phyloP scores from a whole-genome alignment of 2,797 vertebrate species.

The Urophycis tenuis region DNA sequence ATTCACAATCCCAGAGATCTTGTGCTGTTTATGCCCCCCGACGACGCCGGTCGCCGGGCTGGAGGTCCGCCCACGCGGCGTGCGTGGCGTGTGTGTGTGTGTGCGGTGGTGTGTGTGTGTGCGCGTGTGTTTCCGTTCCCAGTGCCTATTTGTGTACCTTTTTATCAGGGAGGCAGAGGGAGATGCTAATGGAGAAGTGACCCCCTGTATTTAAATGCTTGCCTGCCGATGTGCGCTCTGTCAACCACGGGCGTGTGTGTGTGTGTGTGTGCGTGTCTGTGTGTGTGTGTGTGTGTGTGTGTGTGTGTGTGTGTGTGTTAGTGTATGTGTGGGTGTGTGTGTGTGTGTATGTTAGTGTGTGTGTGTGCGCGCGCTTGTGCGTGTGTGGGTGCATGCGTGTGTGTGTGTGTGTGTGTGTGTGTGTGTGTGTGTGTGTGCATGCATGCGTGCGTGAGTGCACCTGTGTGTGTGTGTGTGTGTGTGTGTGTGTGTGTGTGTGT shows the following conservation, averaged over 20 bases:
- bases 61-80: no score
- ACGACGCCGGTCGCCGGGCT: no score
- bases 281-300: not conserved
- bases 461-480: constrained; percentile 5
- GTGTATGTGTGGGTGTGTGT: not conserved
- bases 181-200: not conserved
- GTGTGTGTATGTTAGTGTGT: not conserved
- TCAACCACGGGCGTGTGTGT: not conserved
- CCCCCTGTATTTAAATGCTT: not conserved
- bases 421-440: constrained; percentile 60
- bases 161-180: not conserved
- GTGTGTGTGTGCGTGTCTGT: not conserved
- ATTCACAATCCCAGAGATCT: not conserved
- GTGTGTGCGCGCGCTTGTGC: constrained; percentile 5
- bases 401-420: constrained; percentile 2
- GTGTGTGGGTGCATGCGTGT: not conserved
- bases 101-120: not conserved
- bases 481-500: not conserved
- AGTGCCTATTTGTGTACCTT: not conserved
- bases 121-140: not conserved
- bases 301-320: not conserved
- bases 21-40: not conserved
- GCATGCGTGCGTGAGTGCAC: not conserved
- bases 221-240: not conserved
- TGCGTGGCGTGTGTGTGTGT: not conserved